Conservation (phyloP, 2,888 invertebrate species). For the Lasioglossum zephyrum region DNA sequence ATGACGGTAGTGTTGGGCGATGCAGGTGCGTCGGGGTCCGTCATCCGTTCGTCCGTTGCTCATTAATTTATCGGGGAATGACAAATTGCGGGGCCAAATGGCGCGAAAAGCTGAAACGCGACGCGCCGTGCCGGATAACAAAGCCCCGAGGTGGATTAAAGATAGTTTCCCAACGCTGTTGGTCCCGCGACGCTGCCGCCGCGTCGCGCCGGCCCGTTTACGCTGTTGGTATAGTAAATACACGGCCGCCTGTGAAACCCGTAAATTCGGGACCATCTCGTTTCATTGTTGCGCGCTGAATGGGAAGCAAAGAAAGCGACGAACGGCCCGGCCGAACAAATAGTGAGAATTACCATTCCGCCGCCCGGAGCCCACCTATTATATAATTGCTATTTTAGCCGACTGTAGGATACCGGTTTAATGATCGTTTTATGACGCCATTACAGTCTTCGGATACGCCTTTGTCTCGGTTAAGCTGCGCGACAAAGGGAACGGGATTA, state of each 20-base stretch:
- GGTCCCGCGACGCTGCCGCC: not conserved
- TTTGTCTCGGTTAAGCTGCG: conserved; percentile 18
- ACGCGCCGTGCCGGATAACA: not conserved
- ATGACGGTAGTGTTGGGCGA: not conserved
- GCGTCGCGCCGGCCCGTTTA: conserved; percentile 12
- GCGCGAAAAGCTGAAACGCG: conserved; percentile 23
- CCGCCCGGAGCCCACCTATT: conserved; percentile 5
- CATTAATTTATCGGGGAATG: conserved; percentile 30
- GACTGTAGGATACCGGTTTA: conserved; percentile 34
- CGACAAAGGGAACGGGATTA: conserved; percentile 5
- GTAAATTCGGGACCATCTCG: conserved; percentile 27
- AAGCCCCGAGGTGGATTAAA: conserved; percentile 27
- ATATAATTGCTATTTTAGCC: conserved; percentile 37
- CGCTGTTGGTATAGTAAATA: conserved; percentile 23
- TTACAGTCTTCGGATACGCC: conserved; percentile 28
- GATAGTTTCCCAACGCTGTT: conserved; percentile 12
- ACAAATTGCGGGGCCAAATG: conserved; percentile 19
- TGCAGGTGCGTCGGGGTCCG: not conserved
- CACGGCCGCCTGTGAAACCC: conserved; percentile 7
- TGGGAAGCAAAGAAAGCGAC: conserved; percentile 29
- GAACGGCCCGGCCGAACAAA: conserved; percentile 22
- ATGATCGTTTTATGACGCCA: conserved; percentile 38
- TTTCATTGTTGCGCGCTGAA: conserved; percentile 27
- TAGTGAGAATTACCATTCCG: conserved; percentile 29
- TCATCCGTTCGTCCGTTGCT: conserved; percentile 7